These are phyloP conservation scores for Tetramorium simillimum DNA, from an alignment of 1,140 invertebrate genomes.

Conservation along the genomic window DNA sequence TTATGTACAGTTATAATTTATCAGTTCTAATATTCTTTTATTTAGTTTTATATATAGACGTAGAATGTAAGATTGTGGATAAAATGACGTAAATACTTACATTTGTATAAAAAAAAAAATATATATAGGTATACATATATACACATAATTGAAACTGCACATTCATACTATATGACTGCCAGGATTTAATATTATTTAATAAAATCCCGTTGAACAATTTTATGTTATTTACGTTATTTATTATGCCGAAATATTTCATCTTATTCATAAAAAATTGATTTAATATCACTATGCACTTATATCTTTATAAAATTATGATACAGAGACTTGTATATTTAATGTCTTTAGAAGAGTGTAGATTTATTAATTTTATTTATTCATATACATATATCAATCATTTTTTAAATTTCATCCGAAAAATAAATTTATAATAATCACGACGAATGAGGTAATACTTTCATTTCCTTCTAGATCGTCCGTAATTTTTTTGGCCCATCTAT, in stretches of 20 bases:
- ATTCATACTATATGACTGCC: slow-evolving; percentile 34
- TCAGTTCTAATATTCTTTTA: slow-evolving; percentile 21
- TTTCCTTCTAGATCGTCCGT: not conserved
- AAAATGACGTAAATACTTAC: not conserved
- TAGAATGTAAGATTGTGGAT: not conserved
- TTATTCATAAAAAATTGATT: not conserved
- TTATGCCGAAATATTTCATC: not conserved
- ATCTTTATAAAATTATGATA: slow-evolving; percentile 17
- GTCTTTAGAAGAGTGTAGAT: not conserved
- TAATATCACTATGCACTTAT: not conserved
- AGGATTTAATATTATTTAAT: slow-evolving; percentile 33
- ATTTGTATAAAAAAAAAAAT: not conserved
- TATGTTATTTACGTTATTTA: slow-evolving; percentile 7
- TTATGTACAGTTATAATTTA: slow-evolving; percentile 31
- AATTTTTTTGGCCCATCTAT: not conserved
- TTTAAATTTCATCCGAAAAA: too few species aligned
- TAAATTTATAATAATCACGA: not conserved
- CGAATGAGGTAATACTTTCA: not conserved
- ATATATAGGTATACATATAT: not conserved
- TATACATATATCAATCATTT: too few species aligned
- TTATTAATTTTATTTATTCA: not conserved
- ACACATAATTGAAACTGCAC: not conserved
- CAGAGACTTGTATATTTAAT: not conserved
- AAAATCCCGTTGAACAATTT: slow-evolving; percentile 5
- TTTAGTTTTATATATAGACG: slow-evolving; percentile 3